These are phyloP conservation scores for Beroe ovata DNA, from an alignment of 37 sponge, comb jelly and placozoan genomes.

Conservation along the genomic window DNA sequence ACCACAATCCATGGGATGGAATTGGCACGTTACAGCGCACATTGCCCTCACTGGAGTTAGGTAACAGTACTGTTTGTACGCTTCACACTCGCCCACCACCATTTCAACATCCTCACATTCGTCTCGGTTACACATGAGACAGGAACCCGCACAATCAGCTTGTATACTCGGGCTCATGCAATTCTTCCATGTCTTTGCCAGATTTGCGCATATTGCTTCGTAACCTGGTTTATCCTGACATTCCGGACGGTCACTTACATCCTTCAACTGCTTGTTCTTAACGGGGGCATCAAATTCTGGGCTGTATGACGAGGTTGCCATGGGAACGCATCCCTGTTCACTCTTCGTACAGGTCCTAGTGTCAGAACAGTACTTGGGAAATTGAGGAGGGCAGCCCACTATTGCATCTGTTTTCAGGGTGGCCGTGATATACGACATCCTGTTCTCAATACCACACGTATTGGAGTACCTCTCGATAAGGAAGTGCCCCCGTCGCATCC, in stretches of 20 bases:
- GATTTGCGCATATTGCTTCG: not conserved
- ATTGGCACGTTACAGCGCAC: slow-evolving; percentile 30
- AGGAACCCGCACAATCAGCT: not conserved
- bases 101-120: not conserved
- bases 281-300: not conserved
- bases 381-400: not conserved
- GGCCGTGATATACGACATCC: not conserved
- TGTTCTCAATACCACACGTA: not conserved
- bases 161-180: slow-evolving; percentile 8
- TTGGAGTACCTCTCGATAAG: not conserved
- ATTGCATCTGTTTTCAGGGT: not conserved
- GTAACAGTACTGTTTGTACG: not conserved
- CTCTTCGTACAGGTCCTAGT: not conserved
- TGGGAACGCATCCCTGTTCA: not conserved
- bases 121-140: slow-evolving; percentile 15
- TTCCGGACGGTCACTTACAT: not conserved
- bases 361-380: not conserved
- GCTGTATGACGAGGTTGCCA: not conserved
- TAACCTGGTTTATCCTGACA: slow-evolving; percentile 6
- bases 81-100: not conserved
- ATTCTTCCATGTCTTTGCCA: not conserved
- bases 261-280: not conserved
- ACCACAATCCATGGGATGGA: slow-evolving; percentile 42
- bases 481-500: slow-evolving; percentile 55
- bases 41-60: not conserved